Base-by-base conservation (phyloP, 2,888 invertebrate species). In the Gymnosoma rotundatum region DNA sequence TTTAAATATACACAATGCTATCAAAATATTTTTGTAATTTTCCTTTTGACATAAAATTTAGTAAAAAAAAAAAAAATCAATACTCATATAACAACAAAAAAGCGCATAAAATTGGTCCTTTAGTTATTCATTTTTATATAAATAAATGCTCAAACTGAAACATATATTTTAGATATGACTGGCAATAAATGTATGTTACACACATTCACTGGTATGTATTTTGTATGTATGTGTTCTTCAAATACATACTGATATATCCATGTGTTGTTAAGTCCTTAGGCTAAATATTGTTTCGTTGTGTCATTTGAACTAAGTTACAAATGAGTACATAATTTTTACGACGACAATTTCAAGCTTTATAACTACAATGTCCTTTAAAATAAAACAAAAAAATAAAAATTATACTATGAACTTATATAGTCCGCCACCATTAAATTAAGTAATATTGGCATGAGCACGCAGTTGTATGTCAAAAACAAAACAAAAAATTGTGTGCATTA, bases 121-220 rank as follows among this genome's bases (percentile, higher is more conserved):
- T 78, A 70, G 82, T 78, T 82, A 78, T 82, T 82, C 74, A 78
- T 81, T 81, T 78, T 48, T 56, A 56, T 60, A 61, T 83, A 73
- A 80, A 72, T 54, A 75, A 70, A 72, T 38, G 42, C 61, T 78
- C 45, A 54, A 60, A 60, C 56, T 48, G 61, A 67, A 67, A 66
- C 45, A 60, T 64, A 45, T 61, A 64, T 48, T 66, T 67, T 32
- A 50, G 12, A 69, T 45, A 21, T 58, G 66, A 48, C 61, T 45
- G 45, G 7, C 69, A 42, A 14, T 20, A 7, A 61, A 61, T 52
- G 61, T 56, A 2, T 48, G 12, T 21, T 61, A n/a, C n/a, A n/a
- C n/a, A n/a, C n/a, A n/a, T n/a, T n/a, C n/a, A n/a, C n/a, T n/a
- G n/a, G n/a, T n/a, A n/a, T n/a, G n/a, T n/a, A n/a, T 25, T 5